Percentiles rank a stretch among this genome's conserved stretches.
These are phyloP conservation scores for Leucoma salicis DNA, from an alignment of 2,888 invertebrate species.

Conservation along the genomic window DNA sequence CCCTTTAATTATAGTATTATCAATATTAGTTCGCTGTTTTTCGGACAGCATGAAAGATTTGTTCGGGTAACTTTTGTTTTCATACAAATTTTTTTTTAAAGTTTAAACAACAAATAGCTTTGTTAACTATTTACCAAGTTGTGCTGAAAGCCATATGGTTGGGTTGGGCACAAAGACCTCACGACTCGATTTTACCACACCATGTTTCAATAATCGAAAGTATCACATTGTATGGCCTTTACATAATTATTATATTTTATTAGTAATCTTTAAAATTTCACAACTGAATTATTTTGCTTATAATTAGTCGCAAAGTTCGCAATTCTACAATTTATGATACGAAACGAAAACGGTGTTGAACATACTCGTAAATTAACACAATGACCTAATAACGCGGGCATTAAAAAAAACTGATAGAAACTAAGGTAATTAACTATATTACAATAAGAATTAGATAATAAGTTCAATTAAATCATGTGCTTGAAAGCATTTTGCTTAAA, in stretches of 20 bases:
- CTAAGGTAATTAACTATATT: conserved; percentile 5
- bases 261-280: conserved; percentile 20
- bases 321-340: conserved; percentile 27
- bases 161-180: too few species aligned
- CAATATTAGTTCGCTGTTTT: too few species aligned
- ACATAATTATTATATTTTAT: conserved; percentile 17
- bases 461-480: conserved; percentile 10
- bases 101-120: too few species aligned
- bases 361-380: conserved; percentile 26
- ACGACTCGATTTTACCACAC: conserved; percentile 19
- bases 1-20: too few species aligned
- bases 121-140: too few species aligned
- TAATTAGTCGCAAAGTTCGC: conserved; percentile 10
- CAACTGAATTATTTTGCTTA: conserved; percentile 19
- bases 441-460: conserved; percentile 15
- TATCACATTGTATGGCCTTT: conserved; percentile 30
- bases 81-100: too few species aligned
- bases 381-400: conserved; percentile 18
- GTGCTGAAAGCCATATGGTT: too few species aligned
- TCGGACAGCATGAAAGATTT: too few species aligned
- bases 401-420: conserved; percentile 15
- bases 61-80: too few species aligned
- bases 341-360: conserved; percentile 25
- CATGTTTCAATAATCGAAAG: conserved; percentile 30
- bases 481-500: background rate